phyloP scores from a whole-genome alignment of 2,888 invertebrate species.

The Baronia brevicornis region DNA sequence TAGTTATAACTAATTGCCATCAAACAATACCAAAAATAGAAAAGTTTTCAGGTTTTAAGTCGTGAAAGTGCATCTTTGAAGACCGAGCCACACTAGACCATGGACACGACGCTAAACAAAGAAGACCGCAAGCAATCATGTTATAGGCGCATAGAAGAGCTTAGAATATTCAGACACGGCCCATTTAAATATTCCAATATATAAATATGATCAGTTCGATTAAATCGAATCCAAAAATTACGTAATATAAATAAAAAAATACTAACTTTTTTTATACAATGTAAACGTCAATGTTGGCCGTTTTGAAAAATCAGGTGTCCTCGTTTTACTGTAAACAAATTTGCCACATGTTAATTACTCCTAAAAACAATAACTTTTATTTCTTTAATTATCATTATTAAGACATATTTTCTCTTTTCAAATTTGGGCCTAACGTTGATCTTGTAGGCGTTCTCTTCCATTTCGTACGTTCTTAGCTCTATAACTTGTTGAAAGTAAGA shows the following conservation, averaged over 20 bases:
- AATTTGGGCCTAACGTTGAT: too few relatives aligned
- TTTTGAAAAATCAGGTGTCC: too few relatives aligned
- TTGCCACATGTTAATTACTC: too few relatives aligned
- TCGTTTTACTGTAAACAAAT: too few relatives aligned
- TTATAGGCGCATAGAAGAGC: conserved; percentile 12
- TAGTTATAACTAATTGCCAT: too few relatives aligned
- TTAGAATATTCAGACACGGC: conserved; percentile 2
- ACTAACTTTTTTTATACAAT: too few relatives aligned
- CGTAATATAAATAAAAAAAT: too few relatives aligned
- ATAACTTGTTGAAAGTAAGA: conserved; percentile 47
- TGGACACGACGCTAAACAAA: conserved; percentile 39
- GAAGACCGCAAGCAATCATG: conserved; percentile 43
- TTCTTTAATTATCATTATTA: background rate
- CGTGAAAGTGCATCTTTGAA: conserved; percentile 57
- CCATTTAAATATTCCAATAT: background rate
- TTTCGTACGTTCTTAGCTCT: conserved; percentile 25
- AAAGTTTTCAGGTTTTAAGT: conserved; percentile 34
- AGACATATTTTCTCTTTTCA: too few relatives aligned
- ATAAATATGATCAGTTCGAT: too few relatives aligned
- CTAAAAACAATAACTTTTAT: too few relatives aligned
- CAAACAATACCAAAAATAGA: conserved; percentile 36
- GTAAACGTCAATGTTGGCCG: too few relatives aligned
- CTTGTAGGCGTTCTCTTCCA: conserved; percentile 10
- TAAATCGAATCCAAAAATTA: too few relatives aligned
- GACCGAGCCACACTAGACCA: conserved; percentile 24